Base-by-base conservation (phyloP, 2,797 vertebrate species). In the Sarcoramphus papa region DNA sequence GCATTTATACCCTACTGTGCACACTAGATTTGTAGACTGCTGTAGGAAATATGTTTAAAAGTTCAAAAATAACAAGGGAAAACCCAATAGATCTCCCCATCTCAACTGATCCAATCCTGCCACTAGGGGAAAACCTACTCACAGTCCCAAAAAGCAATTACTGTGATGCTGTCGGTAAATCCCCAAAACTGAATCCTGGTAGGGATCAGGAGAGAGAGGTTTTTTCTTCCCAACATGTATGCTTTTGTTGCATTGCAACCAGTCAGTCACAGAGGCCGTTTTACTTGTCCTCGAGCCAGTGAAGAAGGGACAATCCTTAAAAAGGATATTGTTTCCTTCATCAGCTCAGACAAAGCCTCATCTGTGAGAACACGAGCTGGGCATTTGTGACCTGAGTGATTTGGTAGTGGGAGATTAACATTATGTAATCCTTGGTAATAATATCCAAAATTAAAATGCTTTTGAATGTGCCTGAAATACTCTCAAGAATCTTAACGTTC, bases 401-500 rank as follows among this genome's bases (percentile, higher is more conserved):
- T 89, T 69, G 53, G 20, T 60, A 57, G 75, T 37, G n/a, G 40
- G 50, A 68, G 60, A 85, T 62, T 73, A 73, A 74, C 56, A 47
- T 30, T 60, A 77, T 73, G 31, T 90, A 33, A 31, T 64, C 48
- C 19, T 54, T 40, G 23, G 37, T 73, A 93, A 37, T 90, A 70
- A 81, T 75, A 85, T 60, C 41, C 27, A 85, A 93, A 96, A 68
- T 76, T 35, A 43, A 93, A 92, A 74, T 83, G 76, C 6, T 81
- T 90, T 84, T 77, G 10, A 62, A 69, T 76, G 24, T 72, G 10
- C 60, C 27, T 93, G 69, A 92, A 80, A 95, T 84, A 62, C 68
- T 69, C 20, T 90, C 28, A 92, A 89, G 72, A 84, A 90, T 90
- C 65, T 81, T 92, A 69, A 70, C 23, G 25, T 96, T 80, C 94